These are phyloP conservation scores for Lampris incognitus DNA, from an alignment of 2,113 vertebrate genomes.

Conservation along the genomic window DNA sequence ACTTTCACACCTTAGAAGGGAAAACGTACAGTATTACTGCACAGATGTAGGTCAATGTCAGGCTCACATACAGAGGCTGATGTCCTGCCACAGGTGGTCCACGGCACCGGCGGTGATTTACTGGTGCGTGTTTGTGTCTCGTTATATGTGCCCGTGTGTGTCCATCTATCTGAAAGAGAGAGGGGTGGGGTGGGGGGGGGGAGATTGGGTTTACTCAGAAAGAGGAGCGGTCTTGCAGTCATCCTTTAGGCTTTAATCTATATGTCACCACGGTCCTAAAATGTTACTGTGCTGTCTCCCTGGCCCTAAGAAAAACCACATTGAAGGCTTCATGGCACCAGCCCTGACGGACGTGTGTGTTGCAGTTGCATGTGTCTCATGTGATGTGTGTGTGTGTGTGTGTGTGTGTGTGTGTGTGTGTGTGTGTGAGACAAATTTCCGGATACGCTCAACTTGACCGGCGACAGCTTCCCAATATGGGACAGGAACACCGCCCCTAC, in stretches of 20 bases:
- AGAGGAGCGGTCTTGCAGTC: slow-evolving; percentile 1
- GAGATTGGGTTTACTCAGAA: slow-evolving; percentile 14
- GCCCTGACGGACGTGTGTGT: background rate
- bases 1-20: background rate
- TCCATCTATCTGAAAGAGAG: background rate
- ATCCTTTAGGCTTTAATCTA: slow-evolving; percentile 14
- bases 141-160: background rate
- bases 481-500: too few relatives aligned
- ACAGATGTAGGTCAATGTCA: slow-evolving; percentile 2
- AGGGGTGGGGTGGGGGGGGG: background rate
- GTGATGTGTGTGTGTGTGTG: background rate
- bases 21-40: background rate
- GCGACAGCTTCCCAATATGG: too few relatives aligned
- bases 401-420: slow-evolving; percentile 1
- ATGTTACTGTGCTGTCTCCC: slow-evolving; percentile 9
- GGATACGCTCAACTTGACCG: too few relatives aligned
- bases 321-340: background rate
- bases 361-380: background rate
- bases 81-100: slow-evolving; percentile 18
- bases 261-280: slow-evolving; percentile 13
- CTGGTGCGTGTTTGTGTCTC: background rate
- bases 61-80: background rate
- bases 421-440: background rate
- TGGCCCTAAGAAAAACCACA: background rate
- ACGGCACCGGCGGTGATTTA: slow-evolving; percentile 4